Percentiles rank a stretch among this genome's conserved stretches.
Evolutionary conservation across 2,797 vertebrate species (phyloP).

Genomic region (Coccyzus lansbergi): DNA sequence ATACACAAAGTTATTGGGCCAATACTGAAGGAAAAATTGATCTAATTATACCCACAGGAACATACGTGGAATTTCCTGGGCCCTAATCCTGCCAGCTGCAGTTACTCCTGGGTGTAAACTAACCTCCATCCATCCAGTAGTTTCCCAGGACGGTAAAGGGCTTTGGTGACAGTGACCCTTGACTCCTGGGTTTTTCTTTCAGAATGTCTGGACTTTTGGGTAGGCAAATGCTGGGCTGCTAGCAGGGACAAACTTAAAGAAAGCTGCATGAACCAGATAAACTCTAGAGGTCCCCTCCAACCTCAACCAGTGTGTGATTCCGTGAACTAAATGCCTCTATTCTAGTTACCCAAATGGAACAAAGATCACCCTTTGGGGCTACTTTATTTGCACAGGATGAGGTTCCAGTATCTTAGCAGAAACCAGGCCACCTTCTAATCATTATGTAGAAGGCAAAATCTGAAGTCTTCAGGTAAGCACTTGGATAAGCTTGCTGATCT

Average conservation of each 20-base stretch:
- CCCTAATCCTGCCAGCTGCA: neutral
- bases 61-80: neutral
- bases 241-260: neutral
- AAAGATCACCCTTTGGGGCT: rapidly evolving
- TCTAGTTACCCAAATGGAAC: neutral
- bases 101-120: neutral
- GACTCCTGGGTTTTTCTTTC: neutral
- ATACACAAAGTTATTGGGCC: neutral
- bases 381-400: neutral
- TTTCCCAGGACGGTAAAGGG: neutral
- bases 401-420: neutral
- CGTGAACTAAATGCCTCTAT: neutral
- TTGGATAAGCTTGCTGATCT: neutral
- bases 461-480: neutral
- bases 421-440: neutral
- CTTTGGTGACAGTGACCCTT: neutral
- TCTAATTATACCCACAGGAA: neutral
- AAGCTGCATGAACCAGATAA: neutral
- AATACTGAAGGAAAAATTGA: neutral
- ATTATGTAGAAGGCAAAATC: neutral
- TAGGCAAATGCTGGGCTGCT: neutral
- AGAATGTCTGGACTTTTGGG: neutral
- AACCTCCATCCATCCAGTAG: neutral
- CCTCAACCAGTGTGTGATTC: neutral
- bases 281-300: neutral